Evolutionary conservation across 2,113 vertebrate species (phyloP).

Genomic region (Cebidichthys violaceus): DNA sequence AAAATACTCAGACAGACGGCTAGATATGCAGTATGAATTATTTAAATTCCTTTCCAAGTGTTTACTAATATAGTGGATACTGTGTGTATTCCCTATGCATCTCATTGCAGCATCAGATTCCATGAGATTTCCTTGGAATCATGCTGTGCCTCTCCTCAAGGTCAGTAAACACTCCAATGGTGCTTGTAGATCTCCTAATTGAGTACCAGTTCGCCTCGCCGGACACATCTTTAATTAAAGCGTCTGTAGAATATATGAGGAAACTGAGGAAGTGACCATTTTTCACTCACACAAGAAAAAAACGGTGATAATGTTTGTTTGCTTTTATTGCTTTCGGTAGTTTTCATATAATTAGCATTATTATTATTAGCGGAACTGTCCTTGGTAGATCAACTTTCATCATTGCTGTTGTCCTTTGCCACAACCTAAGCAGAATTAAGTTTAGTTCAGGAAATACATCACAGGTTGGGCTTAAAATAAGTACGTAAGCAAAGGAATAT

Average conservation of each 20-base stretch:
- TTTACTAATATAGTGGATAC: neutral
- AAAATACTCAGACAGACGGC: neutral
- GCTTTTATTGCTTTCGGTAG: neutral
- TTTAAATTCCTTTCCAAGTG: neutral
- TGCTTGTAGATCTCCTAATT: slow-evolving; percentile 30
- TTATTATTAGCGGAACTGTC: no score
- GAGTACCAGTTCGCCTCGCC: slow-evolving; percentile 2
- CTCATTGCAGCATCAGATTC: slow-evolving; percentile 23
- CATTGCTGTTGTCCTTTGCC: neutral
- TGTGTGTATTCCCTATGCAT: neutral
- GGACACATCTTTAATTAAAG: neutral
- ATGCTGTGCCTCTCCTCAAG: slow-evolving; percentile 8
- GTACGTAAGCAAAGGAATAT: no score
- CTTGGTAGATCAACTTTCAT: neutral
- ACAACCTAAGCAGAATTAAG: neutral
- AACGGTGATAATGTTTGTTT: neutral
- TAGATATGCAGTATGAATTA: neutral
- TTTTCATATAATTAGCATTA: neutral
- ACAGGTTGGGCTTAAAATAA: neutral
- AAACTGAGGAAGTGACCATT: neutral
- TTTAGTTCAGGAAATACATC: neutral
- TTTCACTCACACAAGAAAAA: neutral
- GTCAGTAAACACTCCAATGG: neutral
- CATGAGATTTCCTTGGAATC: slow-evolving; percentile 1
- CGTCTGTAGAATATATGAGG: neutral